Base-by-base conservation (phyloP, 2,797 vertebrate genomes). In the Rhadinocentrus ornatus region DNA sequence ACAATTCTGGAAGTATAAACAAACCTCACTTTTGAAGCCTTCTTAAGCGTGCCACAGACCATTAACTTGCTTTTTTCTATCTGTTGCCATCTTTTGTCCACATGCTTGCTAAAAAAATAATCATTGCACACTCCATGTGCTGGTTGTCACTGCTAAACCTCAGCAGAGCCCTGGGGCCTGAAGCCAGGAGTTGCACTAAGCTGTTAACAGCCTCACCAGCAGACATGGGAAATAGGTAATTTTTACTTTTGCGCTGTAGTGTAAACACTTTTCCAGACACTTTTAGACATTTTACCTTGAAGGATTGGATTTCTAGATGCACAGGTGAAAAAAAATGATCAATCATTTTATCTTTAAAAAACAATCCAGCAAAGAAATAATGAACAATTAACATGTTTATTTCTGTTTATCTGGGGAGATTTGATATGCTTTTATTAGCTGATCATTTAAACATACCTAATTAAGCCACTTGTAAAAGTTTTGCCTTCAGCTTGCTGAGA, bases 131-230 rank as follows among this genome's bases (percentile, higher is more conserved):
- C 75, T 81, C 75, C 60, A 35, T 83, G 85, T 78, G 85, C 78
- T 66, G 67, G 82, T 81, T 82, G 85, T 85, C 83, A 68, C 69
- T 58, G 72, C 72, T 73, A 75, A 88, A 85, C 81, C 88, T 89
- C 86, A 64, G 80, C 83, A 87, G 80, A 85, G 84, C 85, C 83
- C 83, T 71, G 6, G 6, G 85, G 90, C 78, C 88, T 75, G 77
- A 74, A 86, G 88, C 88, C 81, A 62, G 35, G 34, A 85, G 91
- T 81, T 73, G 67, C 83, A 88, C 79, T 73, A 73, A 76, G 77
- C 84, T 84, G 88, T 88, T 88, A 86, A 86, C 90, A 86, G 61
- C 62, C 58, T 77, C 75, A 62, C 69, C 74, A 71, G 61, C 69
- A 85, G 77, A 74, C 73, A 70, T 35, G 80, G 77, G 59, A 65